These are phyloP conservation scores for Oryzias melastigma DNA, from an alignment of 2,113 vertebrate species.

Conservation along the genomic window DNA sequence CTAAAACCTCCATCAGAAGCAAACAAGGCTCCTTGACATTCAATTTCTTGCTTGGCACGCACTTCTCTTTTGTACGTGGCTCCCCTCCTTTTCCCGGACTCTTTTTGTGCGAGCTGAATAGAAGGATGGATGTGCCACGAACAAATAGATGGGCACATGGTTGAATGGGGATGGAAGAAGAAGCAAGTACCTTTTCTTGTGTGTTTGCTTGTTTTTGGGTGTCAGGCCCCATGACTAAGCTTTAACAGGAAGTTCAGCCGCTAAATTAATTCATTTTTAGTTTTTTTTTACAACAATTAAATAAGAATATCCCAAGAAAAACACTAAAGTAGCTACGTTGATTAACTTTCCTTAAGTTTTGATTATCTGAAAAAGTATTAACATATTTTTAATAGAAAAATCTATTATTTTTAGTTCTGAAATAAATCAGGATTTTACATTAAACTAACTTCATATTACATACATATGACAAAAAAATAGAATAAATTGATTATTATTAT, in stretches of 20 bases:
- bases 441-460: too few species aligned
- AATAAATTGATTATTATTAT: too few species aligned
- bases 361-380: too few species aligned
- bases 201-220: constrained; percentile 8
- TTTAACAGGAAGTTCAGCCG: constrained; percentile 54
- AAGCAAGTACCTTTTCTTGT: constrained; percentile 4
- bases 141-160: constrained; percentile 26
- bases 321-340: too few species aligned
- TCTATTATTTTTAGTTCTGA: too few species aligned
- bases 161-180: constrained; percentile 32
- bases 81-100: constrained; percentile 47
- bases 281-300: too few species aligned
- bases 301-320: too few species aligned
- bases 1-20: constrained; percentile 75
- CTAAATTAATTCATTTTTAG: neutral
- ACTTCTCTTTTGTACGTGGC: constrained; percentile 68
- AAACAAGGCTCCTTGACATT: constrained; percentile 82
- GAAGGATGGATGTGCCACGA: constrained; percentile 50
- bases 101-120: constrained; percentile 59
- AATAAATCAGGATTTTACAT: too few species aligned
- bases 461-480: too few species aligned
- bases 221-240: constrained; percentile 11
- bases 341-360: too few species aligned
- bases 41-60: constrained; percentile 78
- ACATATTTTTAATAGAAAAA: too few species aligned